Base-by-base conservation (phyloP, 2,113 vertebrate genomes). In the Amazona guildingii region DNA sequence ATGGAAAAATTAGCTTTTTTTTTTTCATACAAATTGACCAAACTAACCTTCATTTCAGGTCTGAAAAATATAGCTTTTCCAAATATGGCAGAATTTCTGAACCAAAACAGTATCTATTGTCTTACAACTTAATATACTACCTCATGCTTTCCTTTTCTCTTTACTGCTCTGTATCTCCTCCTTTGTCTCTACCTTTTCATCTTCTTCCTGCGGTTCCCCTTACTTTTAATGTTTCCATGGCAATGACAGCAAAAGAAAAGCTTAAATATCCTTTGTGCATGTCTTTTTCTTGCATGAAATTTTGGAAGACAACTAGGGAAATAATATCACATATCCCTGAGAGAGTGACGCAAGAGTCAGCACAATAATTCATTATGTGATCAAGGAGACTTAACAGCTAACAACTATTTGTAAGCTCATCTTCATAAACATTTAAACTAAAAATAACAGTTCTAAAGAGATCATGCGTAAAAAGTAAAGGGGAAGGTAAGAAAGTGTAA, bases 221-320 rank as follows among this genome's bases (percentile, higher is more conserved):
- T 84, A 75, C 73, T 96, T 95, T 81, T 82, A 94, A 95, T 72
- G 92, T 97, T 96, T 93, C 95, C 95, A 96, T 96, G 88, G 95
- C 62, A 91, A 96, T 97, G 90, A 79, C 80, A 91, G 95, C 19
- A 93, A 86, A 69, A 90, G 70, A 79, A 83, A 83, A 81, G 73
- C 93, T 92, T 82, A 91, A 88, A 86, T 82, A 92, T 66, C 24
- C 41, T 86, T 83, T 84, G 66, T 76, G 83, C 35, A 69, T 87
- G 84, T 84, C 31, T 8, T 18, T 61, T 75, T 83, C 92, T 83
- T 82, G 68, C 52, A 44, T 63, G 52, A 75, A 82, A 85, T 87
- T 89, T 89, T 57, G 57, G 61, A 76, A 86, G 54, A 35, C 1
- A 5, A 37, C 33, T 55, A 84, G 37, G 17, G 20, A 77, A 68